Evolutionary conservation across 2,888 invertebrate genomes (phyloP).

Genomic region (Tolmerus cingulatus): DNA sequence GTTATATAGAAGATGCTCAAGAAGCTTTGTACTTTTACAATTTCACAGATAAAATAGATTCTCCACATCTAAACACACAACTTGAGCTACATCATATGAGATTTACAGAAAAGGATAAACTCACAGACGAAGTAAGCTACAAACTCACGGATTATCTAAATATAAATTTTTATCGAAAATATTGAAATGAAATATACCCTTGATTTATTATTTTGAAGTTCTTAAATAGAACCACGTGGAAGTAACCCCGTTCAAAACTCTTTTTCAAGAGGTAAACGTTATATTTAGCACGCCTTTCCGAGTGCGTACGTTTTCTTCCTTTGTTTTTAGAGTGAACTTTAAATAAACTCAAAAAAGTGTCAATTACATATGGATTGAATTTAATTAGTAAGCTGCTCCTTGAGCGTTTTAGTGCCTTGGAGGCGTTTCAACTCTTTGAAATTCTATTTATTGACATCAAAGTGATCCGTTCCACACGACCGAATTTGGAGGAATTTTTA

Average conservation of each 20-base stretch:
- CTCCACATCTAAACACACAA: too few species aligned
- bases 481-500: not conserved
- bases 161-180: not conserved
- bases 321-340: not conserved
- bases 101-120: too few species aligned
- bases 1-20: too few species aligned
- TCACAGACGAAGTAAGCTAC: too few species aligned
- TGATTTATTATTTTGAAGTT: not conserved
- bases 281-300: not conserved
- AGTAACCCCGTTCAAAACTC: not conserved
- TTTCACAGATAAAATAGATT: too few species aligned
- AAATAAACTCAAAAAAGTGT: not conserved
- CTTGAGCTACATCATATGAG: too few species aligned
- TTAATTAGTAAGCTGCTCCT: not conserved
- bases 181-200: not conserved
- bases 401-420: not conserved
- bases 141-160: not conserved
- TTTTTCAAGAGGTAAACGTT: not conserved
- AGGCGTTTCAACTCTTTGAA: not conserved
- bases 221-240: not conserved
- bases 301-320: not conserved
- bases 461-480: not conserved
- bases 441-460: not conserved
- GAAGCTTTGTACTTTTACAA: too few species aligned
- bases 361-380: not conserved